Percentiles rank a stretch among this genome's conserved stretches.
Evolutionary conservation across 2,113 vertebrate genomes (phyloP).

Genomic region (Calypte anna): DNA sequence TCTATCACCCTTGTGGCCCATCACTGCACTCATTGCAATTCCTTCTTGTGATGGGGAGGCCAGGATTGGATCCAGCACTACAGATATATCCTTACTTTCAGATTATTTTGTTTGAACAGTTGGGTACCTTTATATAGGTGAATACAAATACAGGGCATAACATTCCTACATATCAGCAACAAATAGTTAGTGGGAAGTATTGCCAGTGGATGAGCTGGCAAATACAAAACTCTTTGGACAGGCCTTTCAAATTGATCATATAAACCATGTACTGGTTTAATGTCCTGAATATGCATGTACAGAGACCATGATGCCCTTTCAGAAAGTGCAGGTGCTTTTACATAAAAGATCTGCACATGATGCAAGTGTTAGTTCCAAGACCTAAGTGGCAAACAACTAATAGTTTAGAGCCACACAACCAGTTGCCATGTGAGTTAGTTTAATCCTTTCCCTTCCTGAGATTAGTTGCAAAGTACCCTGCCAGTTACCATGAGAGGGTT

Average conservation of each 20-base stretch:
- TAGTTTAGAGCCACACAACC: background rate
- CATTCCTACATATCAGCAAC: background rate
- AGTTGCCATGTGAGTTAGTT: background rate
- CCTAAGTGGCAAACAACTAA: background rate
- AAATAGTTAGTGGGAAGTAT: background rate
- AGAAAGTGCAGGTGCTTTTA: background rate
- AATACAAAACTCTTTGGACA: background rate
- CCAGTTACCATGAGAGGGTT: background rate
- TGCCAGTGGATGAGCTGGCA: background rate
- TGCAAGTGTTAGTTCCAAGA: background rate
- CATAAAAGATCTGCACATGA: background rate
- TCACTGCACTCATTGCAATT: background rate
- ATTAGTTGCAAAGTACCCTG: background rate
- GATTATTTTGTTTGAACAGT: background rate
- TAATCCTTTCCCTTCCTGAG: background rate
- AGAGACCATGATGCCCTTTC: background rate
- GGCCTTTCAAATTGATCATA: background rate
- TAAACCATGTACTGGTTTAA: background rate
- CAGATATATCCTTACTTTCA: background rate
- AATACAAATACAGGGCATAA: background rate
- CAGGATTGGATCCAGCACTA: background rate
- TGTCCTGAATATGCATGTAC: background rate
- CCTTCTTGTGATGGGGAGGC: background rate
- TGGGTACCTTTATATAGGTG: background rate
- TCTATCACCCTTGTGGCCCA: background rate